phyloP scores from a whole-genome alignment of 1,140 invertebrate species.

The Drosophila miranda region DNA sequence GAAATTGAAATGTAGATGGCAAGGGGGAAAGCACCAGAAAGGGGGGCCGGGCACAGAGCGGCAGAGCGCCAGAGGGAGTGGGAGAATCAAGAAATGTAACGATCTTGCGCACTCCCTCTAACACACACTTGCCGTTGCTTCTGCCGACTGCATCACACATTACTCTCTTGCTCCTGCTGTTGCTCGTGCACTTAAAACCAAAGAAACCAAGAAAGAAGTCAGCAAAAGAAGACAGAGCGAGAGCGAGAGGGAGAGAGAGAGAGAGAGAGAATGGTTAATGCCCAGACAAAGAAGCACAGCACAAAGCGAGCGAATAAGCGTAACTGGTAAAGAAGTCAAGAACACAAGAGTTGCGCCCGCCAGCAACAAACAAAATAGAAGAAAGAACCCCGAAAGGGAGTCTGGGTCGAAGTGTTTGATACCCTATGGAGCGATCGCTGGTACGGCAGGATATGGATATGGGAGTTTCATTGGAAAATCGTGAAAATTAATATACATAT shows the following conservation, averaged over 20 bases:
- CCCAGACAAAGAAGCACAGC: slow-evolving; percentile 55
- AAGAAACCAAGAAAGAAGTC: slow-evolving; percentile 33
- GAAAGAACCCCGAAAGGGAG: slow-evolving; percentile 8
- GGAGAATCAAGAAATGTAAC: slow-evolving; percentile 7
- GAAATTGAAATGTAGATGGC: slow-evolving; percentile 34
- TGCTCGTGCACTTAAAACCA: slow-evolving; percentile 23
- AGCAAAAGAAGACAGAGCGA: background rate
- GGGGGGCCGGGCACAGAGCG: background rate
- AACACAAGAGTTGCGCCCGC: slow-evolving; percentile 37
- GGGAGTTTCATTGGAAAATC: too few species aligned
- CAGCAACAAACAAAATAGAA: slow-evolving; percentile 52
- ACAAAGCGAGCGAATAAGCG: slow-evolving; percentile 55
- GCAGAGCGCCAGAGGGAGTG: background rate
- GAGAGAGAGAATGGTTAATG: slow-evolving; percentile 24
- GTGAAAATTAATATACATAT: too few species aligned
- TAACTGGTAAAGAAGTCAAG: slow-evolving; percentile 56
- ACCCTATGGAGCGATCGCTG: too few species aligned
- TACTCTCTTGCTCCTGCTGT: slow-evolving; percentile 1
- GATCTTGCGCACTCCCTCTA: slow-evolving; percentile 1
- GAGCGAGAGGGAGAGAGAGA: background rate
- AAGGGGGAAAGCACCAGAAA: background rate
- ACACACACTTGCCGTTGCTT: slow-evolving; percentile 8
- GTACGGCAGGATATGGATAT: too few species aligned
- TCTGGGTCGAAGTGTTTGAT: too few species aligned
- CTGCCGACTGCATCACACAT: slow-evolving; percentile 26